Percentiles rank a stretch among this genome's conserved stretches.
Evolutionary conservation across 1,140 invertebrate genomes (phyloP).

Genomic region (Drosophila nannoptera): DNA sequence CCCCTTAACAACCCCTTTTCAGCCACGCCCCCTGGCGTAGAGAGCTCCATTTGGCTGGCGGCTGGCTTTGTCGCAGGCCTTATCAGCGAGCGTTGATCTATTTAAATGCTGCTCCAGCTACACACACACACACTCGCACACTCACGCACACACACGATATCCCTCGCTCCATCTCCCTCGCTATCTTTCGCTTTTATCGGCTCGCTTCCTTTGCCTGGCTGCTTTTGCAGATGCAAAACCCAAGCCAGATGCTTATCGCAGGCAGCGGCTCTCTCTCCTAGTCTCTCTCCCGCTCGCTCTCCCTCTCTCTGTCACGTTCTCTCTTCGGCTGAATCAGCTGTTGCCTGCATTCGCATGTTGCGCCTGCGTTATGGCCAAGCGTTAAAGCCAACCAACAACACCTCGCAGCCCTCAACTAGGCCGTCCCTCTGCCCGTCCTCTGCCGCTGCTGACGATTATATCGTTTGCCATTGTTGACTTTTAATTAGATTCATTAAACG

Average conservation of each 20-base stretch:
- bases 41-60: not conserved
- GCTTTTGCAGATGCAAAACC: conserved; percentile 69
- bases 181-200: conserved; percentile 56
- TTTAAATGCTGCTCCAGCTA: conserved; percentile 64
- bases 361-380: conserved; percentile 61
- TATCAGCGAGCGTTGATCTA: conserved; percentile 67
- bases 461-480: conserved; percentile 78
- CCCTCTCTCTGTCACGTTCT: conserved; percentile 12
- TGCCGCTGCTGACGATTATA: conserved; percentile 59
- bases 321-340: conserved; percentile 55
- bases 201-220: conserved; percentile 74
- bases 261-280: conserved; percentile 16
- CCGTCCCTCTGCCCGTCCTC: conserved; percentile 2
- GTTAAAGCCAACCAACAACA: conserved; percentile 14
- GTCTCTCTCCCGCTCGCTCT: conserved; percentile 13
- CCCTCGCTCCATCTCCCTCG: not conserved
- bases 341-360: conserved; percentile 55
- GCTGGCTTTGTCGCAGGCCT: conserved; percentile 54
- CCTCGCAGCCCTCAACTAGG: conserved; percentile 3
- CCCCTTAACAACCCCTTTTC: conserved; percentile 26
- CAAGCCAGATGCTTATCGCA: conserved; percentile 42
- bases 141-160: not conserved
- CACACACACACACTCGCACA: not conserved
- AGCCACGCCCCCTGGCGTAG: not conserved
- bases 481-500: conserved; percentile 79